A percentile compares a stretch with the other conserved stretches of the same genome.
phyloP scores from a whole-genome alignment of 2,888 invertebrate species.

The Caenorhabditis wallacei region DNA sequence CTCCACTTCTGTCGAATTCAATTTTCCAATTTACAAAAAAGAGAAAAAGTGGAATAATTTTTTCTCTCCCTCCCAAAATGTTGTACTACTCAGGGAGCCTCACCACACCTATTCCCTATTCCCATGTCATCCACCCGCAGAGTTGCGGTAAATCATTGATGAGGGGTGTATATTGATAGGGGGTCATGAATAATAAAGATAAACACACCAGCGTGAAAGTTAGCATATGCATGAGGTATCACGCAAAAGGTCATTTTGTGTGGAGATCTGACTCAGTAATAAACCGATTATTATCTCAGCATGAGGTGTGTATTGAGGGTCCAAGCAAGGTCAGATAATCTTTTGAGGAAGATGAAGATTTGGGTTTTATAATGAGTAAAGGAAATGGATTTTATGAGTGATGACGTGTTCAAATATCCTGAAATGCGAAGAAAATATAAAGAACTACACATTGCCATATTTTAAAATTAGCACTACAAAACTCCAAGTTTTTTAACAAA shows the following conservation, averaged over 20 bases:
- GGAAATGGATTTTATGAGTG: too few species aligned
- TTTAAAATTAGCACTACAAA: too few species aligned
- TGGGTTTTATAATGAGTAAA: neutral
- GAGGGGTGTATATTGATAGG: conserved; percentile 25
- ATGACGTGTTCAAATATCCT: too few species aligned
- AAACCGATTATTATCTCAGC: conserved; percentile 59
- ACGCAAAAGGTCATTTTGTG: conserved; percentile 43
- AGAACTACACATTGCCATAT: too few species aligned
- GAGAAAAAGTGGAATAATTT: neutral
- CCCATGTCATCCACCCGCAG: too few species aligned
- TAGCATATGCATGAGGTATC: conserved; percentile 56
- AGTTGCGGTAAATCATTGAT: conserved; percentile 33
- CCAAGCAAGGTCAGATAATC: conserved; percentile 13
- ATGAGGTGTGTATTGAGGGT: conserved; percentile 2
- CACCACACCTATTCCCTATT: too few species aligned
- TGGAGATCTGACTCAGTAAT: conserved; percentile 23
- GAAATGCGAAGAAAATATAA: too few species aligned
- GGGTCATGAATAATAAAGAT: conserved; percentile 53
- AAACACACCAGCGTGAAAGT: conserved; percentile 62
- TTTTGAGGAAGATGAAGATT: neutral
- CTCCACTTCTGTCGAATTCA: neutral
- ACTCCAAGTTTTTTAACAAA: too few species aligned
- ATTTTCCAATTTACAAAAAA: neutral
- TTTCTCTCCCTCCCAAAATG: too few species aligned
- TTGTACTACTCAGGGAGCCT: too few species aligned